Evolutionary conservation across 2,113 vertebrate genomes (phyloP), one percentile per base, ranked within the genome.

Genomic region (Hippotragus niger): DNA sequence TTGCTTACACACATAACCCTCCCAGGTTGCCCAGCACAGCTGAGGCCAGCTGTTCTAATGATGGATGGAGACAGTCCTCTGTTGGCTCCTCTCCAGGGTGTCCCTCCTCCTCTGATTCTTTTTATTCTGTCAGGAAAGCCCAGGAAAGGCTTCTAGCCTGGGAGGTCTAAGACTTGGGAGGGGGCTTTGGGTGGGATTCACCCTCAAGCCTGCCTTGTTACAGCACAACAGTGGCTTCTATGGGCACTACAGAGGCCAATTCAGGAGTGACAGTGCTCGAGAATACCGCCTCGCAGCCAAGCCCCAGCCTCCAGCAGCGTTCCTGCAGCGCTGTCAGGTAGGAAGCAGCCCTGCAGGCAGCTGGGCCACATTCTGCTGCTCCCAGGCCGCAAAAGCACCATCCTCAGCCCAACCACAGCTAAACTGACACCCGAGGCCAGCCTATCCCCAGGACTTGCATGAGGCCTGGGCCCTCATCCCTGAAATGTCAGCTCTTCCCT

Each of bases 151-250:
- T 90, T 89, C 57, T 81, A 64, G 33, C 40, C 57, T 45, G 52
- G 29, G 43, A 82, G 25, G 29, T 83, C 62, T 90, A 45, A 52
- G 85, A 60, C 50, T 36, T 33, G 6, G 43, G n/a, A 16, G 33
- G 2, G 58, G 19, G 17, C 2, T 84, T 55, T 81, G 29, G 82
- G n/a, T 58, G 78, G 58, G 17, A 23, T 82, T 96, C 60, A 88
- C 47, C 82, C 64, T 80, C 45, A 52, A 94, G 87, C 97, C 90
- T 98, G 55, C 93, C 93, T 97, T 91, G n/a, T 97, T 98, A 91
- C 81, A 99, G 99, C 98, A 99, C 98, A 98, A 97, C 2, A n/a
- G 64, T 98, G 98, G 99, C 98, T 99, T 99, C 98, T 98, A 99
- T 98, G 99, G 99, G 88, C 99, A 99, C 98, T 98, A 94, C 97